phyloP scores from a whole-genome alignment of 2,113 vertebrate species.

The Callithrix jacchus region DNA sequence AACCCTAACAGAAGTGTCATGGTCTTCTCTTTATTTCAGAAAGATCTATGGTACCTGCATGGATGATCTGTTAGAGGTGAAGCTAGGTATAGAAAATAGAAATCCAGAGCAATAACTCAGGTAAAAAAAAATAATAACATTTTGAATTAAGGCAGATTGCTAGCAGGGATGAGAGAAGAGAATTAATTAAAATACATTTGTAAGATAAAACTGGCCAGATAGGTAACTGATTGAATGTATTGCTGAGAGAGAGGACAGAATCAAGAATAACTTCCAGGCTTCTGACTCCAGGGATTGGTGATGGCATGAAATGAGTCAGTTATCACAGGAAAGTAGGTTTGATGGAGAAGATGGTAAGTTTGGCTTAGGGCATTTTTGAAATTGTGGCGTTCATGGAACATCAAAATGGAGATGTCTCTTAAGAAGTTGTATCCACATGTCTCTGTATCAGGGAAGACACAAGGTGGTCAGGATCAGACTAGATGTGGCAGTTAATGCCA shows the following conservation, averaged over 20 bases:
- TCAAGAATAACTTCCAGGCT: not conserved
- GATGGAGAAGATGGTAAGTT: not conserved
- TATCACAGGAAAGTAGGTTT: not conserved
- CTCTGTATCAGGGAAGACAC: not conserved
- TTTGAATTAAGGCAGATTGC: slow-evolving; percentile 40
- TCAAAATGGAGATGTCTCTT: not conserved
- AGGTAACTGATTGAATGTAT: not conserved
- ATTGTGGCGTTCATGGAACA: not conserved
- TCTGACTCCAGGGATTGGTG: not conserved
- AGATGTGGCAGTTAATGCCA: not conserved
- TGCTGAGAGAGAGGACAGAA: not conserved
- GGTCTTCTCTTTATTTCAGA: slow-evolving; percentile 9
- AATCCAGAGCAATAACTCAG: slow-evolving; percentile 29
- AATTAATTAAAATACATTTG: slow-evolving; percentile 41
- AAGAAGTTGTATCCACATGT: not conserved
- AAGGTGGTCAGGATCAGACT: not conserved
- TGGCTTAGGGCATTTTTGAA: not conserved
- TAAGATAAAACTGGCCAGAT: not conserved
- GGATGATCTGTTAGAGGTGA: not conserved
- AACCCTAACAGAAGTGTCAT: not conserved
- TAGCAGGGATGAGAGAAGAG: slow-evolving; percentile 6
- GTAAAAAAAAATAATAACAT: slow-evolving; percentile 29
- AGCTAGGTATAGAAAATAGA: not conserved
- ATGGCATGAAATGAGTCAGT: not conserved
- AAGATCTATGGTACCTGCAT: not conserved